Base-by-base conservation (phyloP, 2,888 invertebrate genomes). In the Antitype chi region DNA sequence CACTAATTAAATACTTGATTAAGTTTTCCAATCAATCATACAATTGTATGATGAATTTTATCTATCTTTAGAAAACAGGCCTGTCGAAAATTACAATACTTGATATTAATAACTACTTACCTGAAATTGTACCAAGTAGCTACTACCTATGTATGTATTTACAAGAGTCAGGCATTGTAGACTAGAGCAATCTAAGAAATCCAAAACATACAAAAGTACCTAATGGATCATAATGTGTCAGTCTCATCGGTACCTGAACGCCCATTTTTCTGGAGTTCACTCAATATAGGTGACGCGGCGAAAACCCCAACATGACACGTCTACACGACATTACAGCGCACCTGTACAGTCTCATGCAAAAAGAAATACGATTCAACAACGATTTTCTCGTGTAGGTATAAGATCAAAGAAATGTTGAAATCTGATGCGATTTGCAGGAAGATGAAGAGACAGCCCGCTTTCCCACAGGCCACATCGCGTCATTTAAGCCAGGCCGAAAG, bases 201-300 rank as follows among this genome's bases (percentile, higher is more conserved):
- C 4, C 1, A 17, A 23, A 13, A 25, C 8, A 0, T 25, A 9
- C 13, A 2, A 49, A 25, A 38, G 17, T 2, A 2, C n/a, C n/a
- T 17, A 23, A 25, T 38, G 17, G 47, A 28, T 53, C 9, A 20
- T 74, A 13, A 32, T 20, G 23, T 43, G 23, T 57, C 47, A 47
- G 9, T 25, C 5, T 8, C 49, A 59, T 25, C n/a, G 70, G 25
- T 6, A 70, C n/a, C 23, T 47, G 9, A 28, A 38, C 53, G 9
- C 59, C 15, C 25, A 43, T 68, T 68, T 73, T 47, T 23, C 73
- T 59, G 52, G 52, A 81, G 25, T 67, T 80, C 63, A 60, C 81
- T 81, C 52, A 83, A 53, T 81, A 77, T 74, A n/a, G 15, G n/a
- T 77, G 73, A 74, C 73, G 63, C 15, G 28, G 63, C 64, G 6